Percentiles rank a stretch among this genome's conserved stretches.
phyloP scores from a whole-genome alignment of 2,113 vertebrate species.

The Shinisaurus crocodilurus region DNA sequence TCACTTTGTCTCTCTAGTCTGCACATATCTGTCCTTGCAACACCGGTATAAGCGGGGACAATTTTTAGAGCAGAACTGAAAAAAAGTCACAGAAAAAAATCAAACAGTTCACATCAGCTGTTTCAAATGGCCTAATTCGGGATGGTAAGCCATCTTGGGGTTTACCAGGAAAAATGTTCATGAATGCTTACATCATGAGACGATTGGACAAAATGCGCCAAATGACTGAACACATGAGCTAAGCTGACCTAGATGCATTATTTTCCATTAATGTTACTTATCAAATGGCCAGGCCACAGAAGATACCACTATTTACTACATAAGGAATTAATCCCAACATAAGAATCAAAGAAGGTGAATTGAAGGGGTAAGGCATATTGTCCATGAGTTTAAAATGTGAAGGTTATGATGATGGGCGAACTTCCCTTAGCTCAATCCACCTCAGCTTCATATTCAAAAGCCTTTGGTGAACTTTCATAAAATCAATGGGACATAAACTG shows the following conservation, averaged over 20 bases:
- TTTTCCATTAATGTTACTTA: background rate
- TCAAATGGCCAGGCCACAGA: background rate
- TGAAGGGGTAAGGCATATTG: background rate
- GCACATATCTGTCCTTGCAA: background rate
- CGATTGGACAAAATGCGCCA: background rate
- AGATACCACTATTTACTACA: background rate
- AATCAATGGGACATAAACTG: background rate
- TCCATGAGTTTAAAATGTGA: background rate
- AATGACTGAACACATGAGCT: background rate
- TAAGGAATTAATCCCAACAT: background rate
- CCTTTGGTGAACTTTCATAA: background rate
- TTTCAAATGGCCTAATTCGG: background rate
- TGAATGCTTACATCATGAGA: background rate
- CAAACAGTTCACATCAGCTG: background rate
- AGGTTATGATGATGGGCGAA: background rate
- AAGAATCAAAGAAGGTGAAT: background rate
- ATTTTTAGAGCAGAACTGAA: background rate
- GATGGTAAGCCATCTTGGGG: background rate
- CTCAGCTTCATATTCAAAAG: background rate
- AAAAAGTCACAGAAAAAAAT: background rate
- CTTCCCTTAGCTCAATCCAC: background rate
- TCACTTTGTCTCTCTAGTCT: background rate
- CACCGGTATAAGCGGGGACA: background rate
- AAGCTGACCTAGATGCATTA: background rate
- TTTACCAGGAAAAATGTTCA: background rate